phyloP scores from a whole-genome alignment of 2,888 invertebrate genomes.

The Carterocephalus palaemon region DNA sequence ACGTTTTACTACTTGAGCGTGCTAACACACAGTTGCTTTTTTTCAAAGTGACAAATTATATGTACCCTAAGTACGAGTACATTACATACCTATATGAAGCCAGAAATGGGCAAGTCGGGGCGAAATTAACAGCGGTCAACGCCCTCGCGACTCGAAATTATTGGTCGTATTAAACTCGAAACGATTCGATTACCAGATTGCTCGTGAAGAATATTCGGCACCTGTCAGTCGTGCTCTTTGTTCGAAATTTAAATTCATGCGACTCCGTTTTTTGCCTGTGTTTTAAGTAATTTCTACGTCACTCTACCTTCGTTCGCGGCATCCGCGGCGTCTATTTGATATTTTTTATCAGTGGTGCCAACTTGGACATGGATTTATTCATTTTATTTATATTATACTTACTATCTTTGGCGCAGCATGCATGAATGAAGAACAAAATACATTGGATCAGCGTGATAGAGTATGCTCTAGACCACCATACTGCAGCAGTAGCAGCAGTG shows the following conservation, averaged over 20 bases:
- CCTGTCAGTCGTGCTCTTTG: constrained; percentile 27
- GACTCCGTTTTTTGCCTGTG: constrained; percentile 17
- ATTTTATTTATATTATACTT: no score
- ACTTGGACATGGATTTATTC: no score
- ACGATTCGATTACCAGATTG: constrained; percentile 29
- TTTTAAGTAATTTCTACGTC: constrained; percentile 20
- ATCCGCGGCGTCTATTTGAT: background rate
- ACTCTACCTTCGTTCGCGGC: background rate
- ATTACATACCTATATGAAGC: constrained; percentile 1
- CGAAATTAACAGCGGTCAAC: constrained; percentile 22
- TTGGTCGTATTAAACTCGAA: constrained; percentile 30
- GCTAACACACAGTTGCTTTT: no score
- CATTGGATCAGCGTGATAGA: no score
- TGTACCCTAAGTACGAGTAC: no score
- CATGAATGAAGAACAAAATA: no score
- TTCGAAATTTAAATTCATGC: constrained; percentile 21
- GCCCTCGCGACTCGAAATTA: constrained; percentile 29
- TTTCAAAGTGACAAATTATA: constrained; percentile 6
- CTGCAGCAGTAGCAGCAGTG: no score
- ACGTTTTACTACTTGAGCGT: no score
- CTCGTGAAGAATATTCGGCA: constrained; percentile 24
- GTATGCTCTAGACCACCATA: no score
- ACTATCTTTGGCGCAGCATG: no score
- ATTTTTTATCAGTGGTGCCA: background rate
- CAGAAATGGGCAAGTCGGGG: constrained; percentile 7